These are phyloP conservation scores for Melanotaenia parkinsoni DNA, from an alignment of 2,797 vertebrate species.

Conservation along the genomic window DNA sequence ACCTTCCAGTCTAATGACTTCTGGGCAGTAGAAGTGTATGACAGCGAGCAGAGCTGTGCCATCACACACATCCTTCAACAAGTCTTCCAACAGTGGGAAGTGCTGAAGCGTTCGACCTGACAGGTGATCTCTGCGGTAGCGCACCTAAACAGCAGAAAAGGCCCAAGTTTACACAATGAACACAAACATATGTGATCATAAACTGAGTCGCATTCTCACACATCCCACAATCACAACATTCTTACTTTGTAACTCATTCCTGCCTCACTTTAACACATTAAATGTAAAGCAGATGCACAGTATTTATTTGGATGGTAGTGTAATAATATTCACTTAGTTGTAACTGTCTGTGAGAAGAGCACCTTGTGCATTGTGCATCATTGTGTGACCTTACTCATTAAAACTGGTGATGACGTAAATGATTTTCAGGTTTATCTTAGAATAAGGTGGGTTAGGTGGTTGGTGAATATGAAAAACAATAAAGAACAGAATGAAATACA, in stretches of 20 bases:
- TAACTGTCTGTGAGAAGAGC: conserved; percentile 4
- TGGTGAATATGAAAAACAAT: conserved; percentile 6
- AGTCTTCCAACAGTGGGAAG: conserved; percentile 91
- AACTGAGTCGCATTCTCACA: conserved; percentile 6
- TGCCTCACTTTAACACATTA: conserved; percentile 16
- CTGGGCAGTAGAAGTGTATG: conserved; percentile 96
- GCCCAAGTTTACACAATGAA: neutral
- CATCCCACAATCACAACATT: conserved; percentile 27
- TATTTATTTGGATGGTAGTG: neutral
- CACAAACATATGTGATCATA: neutral
- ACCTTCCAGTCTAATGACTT: conserved; percentile 94
- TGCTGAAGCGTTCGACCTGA: conserved; percentile 88
- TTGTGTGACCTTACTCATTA: neutral
- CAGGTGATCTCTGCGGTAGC: conserved; percentile 93
- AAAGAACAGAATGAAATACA: conserved; percentile 12
- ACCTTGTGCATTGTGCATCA: conserved; percentile 1
- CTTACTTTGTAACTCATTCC: conserved; percentile 1
- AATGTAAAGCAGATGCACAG: neutral
- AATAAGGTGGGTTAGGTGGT: neutral
- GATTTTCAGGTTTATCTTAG: neutral
- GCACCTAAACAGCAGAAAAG: conserved; percentile 82
- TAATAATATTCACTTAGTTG: neutral
- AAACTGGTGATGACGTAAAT: neutral
- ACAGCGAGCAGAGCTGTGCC: conserved; percentile 90
- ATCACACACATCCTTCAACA: conserved; percentile 91